Evolutionary conservation across 2,113 vertebrate species (phyloP).

Genomic region (Pheucticus melanocephalus): DNA sequence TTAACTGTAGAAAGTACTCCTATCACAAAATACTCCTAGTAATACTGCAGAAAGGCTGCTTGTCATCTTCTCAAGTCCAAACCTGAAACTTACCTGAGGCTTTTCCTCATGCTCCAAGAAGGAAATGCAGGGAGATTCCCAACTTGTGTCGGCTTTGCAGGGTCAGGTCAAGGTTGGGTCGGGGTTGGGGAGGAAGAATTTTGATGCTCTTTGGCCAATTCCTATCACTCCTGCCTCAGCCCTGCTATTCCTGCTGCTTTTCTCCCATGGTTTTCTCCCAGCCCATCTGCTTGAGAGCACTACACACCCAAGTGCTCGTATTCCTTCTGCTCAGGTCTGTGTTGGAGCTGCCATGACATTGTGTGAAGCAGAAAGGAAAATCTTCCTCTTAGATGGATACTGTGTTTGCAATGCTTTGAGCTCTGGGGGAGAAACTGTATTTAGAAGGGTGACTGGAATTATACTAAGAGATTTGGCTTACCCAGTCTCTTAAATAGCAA

Average conservation of each 20-base stretch:
- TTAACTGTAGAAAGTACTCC: neutral
- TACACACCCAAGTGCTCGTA: accelerated
- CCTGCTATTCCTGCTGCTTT: neutral
- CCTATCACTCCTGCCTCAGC: neutral
- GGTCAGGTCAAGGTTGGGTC: accelerated
- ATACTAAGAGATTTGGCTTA: neutral
- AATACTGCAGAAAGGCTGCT: neutral
- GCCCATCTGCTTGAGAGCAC: neutral
- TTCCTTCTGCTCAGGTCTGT: neutral
- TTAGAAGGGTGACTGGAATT: neutral
- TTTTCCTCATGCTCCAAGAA: neutral
- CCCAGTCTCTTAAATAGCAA: neutral
- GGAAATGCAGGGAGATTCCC: neutral
- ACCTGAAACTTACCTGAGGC: neutral
- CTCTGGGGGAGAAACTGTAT: neutral
- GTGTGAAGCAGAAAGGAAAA: neutral
- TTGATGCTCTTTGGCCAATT: neutral
- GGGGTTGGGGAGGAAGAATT: neutral
- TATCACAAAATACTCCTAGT: neutral
- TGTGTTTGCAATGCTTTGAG: neutral
- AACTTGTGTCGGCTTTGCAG: neutral
- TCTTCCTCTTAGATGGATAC: neutral
- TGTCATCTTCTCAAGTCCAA: neutral
- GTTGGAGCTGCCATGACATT: neutral
- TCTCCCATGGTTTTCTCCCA: neutral